phyloP scores from a whole-genome alignment of 2,797 vertebrate genomes.

The Chrysocyon brachyurus region DNA sequence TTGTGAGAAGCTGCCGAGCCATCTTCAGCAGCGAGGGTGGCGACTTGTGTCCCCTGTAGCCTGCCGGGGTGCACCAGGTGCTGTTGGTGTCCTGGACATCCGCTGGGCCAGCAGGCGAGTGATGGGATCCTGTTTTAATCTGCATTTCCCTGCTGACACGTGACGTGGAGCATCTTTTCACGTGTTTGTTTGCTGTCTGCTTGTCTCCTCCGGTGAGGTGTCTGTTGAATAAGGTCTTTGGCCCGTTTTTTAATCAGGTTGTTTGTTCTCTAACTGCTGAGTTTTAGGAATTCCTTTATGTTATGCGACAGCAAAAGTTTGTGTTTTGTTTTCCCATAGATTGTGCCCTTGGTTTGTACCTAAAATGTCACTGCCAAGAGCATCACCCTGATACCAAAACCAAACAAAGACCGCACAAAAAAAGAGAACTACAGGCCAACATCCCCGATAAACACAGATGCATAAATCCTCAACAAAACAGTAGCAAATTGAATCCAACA shows the following conservation, averaged over 20 bases:
- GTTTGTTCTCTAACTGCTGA: slow-evolving; percentile 12
- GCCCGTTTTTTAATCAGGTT: background rate
- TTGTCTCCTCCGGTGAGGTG: background rate
- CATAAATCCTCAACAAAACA: background rate
- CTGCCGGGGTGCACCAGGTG: background rate
- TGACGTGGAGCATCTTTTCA: background rate
- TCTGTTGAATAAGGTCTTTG: background rate
- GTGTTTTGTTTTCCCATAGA: background rate
- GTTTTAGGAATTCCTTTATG: background rate
- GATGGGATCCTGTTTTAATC: background rate
- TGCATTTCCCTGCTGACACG: background rate
- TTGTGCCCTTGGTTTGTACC: background rate
- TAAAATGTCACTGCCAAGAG: background rate
- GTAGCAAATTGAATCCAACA: background rate
- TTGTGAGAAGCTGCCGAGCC: no score
- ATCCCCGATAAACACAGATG: background rate
- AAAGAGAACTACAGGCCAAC: background rate
- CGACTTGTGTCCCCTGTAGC: background rate
- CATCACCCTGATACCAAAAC: background rate
- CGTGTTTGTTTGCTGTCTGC: background rate
- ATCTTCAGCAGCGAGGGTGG: no score
- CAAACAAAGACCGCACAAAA: background rate
- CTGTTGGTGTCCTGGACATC: background rate
- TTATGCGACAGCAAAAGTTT: background rate
- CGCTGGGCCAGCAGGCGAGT: background rate